These are phyloP conservation scores for Pseudorhombus dupliciocellatus DNA, from an alignment of 2,113 vertebrate genomes.

Conservation along the genomic window DNA sequence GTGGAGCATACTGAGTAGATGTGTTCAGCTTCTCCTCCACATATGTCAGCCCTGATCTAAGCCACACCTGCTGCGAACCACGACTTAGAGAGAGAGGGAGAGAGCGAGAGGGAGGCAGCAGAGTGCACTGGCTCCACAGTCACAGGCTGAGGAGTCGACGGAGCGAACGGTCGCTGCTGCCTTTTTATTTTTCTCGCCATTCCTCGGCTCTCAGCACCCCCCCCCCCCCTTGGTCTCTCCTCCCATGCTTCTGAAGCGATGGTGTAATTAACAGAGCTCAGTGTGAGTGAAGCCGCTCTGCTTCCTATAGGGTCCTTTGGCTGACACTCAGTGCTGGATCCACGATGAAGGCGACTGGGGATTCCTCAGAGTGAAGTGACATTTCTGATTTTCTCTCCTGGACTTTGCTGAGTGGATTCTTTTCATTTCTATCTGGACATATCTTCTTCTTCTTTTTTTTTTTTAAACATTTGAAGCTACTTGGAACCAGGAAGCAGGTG, in stretches of 20 bases:
- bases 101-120: conserved; percentile 27
- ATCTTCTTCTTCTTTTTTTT: background rate
- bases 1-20: conserved; percentile 32
- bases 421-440: background rate
- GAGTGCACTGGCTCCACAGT: conserved; percentile 66
- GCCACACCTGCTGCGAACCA: conserved; percentile 83
- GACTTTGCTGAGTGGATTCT: conserved; percentile 22
- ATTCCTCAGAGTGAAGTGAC: conserved; percentile 36
- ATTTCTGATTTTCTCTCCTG: conserved; percentile 25
- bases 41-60: conserved; percentile 81
- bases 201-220: conserved; percentile 32
- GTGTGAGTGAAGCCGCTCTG: conserved; percentile 41
- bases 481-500: conserved; percentile 50
- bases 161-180: conserved; percentile 39
- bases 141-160: conserved; percentile 62
- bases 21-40: conserved; percentile 76
- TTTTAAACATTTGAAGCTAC: background rate
- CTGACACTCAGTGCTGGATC: conserved; percentile 35
- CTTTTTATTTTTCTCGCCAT: conserved; percentile 6
- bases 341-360: conserved; percentile 38
- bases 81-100: conserved; percentile 44
- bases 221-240: background rate
- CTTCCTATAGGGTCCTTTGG: conserved; percentile 20
- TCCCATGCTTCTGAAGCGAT: conserved; percentile 29
- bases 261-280: conserved; percentile 76